These are phyloP conservation scores for Drosophila varians DNA, from an alignment of 1,140 invertebrate species.

Conservation along the genomic window DNA sequence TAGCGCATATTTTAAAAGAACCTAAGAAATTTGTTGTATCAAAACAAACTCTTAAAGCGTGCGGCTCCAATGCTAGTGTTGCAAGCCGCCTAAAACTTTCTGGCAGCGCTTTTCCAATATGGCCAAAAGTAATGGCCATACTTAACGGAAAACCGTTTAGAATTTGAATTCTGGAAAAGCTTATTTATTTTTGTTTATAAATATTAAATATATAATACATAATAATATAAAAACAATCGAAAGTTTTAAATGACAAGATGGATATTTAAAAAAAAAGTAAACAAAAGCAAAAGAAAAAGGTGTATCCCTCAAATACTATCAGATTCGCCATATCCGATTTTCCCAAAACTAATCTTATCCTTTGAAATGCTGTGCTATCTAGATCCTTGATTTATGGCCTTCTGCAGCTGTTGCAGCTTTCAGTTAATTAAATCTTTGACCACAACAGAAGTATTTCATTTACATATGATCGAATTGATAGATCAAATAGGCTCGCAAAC, in stretches of 20 bases:
- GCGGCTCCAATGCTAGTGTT: not conserved
- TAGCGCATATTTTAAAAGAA: slow-evolving; percentile 90
- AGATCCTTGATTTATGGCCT: slow-evolving; percentile 10
- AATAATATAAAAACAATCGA: too few relatives aligned
- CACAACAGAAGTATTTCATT: slow-evolving; percentile 51
- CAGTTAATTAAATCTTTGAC: slow-evolving; percentile 65
- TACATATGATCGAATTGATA: slow-evolving; percentile 79
- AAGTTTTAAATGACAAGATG: too few relatives aligned
- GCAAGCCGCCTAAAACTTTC: not conserved
- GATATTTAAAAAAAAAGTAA: too few relatives aligned
- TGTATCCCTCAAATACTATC: too few relatives aligned
- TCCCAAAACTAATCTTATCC: not conserved
- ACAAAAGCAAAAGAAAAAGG: too few relatives aligned
- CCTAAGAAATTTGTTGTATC: not conserved
- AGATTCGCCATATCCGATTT: not conserved
- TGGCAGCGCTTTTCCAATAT: not conserved
- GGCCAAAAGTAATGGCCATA: not conserved
- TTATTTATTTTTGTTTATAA: too few relatives aligned
- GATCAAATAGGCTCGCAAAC: slow-evolving; percentile 45
- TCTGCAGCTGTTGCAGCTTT: slow-evolving; percentile 40
- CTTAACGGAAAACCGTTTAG: too few relatives aligned
- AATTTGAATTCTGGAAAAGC: too few relatives aligned
- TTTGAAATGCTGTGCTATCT: not conserved
- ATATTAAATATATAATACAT: too few relatives aligned
- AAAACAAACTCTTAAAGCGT: slow-evolving; percentile 27